These are phyloP conservation scores for Arctopsyche grandis DNA, from an alignment of 1,140 invertebrate genomes.

Conservation along the genomic window DNA sequence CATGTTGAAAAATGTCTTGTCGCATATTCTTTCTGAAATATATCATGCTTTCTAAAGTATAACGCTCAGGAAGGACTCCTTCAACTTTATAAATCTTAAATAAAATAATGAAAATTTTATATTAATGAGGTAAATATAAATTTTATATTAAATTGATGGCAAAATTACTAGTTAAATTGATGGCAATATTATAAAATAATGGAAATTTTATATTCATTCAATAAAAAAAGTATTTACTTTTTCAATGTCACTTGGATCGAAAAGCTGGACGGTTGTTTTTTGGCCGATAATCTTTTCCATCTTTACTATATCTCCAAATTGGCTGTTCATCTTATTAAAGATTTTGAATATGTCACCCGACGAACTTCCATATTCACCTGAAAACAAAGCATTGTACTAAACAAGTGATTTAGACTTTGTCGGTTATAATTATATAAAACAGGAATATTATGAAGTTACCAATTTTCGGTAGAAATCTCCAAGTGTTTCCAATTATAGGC, in stretches of 20 bases:
- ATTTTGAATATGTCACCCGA: not conserved
- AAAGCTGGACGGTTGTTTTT: constrained; percentile 25
- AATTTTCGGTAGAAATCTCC: constrained; percentile 50
- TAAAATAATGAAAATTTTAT: too few species aligned
- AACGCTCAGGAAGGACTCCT: constrained; percentile 32
- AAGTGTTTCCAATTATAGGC: constrained; percentile 51
- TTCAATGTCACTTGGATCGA: constrained; percentile 47
- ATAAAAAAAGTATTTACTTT: constrained; percentile 38
- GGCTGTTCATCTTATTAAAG: not conserved
- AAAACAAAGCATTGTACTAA: not conserved
- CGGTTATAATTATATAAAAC: too few species aligned
- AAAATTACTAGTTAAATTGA: too few species aligned
- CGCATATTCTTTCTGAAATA: constrained; percentile 20
- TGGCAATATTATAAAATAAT: too few species aligned
- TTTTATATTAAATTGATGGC: too few species aligned
- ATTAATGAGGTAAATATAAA: too few species aligned
- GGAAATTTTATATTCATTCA: constrained; percentile 1
- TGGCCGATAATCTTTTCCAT: constrained; percentile 36
- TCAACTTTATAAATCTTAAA: constrained; percentile 44
- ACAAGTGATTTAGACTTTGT: too few species aligned
- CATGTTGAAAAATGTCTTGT: constrained; percentile 39
- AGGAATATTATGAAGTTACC: too few species aligned
- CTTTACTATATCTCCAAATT: constrained; percentile 39
- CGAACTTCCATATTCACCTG: constrained; percentile 38
- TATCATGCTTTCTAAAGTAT: constrained; percentile 28